Evolutionary conservation across 2,888 invertebrate species (phyloP), one percentile per base, ranked within the genome.

Genomic region (Carterocephalus palaemon): DNA sequence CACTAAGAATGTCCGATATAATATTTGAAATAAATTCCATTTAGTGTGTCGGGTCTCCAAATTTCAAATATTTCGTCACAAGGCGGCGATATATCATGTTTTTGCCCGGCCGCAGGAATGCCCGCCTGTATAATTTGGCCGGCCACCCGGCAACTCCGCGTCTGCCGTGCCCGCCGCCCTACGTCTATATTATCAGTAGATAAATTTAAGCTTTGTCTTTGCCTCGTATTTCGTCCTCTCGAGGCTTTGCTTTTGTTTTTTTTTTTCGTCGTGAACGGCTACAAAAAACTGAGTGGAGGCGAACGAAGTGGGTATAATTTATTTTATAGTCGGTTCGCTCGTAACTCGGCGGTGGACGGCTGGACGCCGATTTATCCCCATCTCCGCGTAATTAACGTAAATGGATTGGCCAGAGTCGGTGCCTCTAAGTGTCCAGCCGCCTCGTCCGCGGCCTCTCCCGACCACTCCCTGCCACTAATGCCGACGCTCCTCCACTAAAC

Each of bases 171-270:
- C 67, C 75, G 73, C 77, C 78, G 76, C 74, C 80, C 81, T 83
- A 84, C 84, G 84, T 85, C 86, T 86, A 86, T 83, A 86, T 86
- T 85, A 86, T 86, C 86, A 84, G 85, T 86, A 85, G 85, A 86
- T 86, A 86, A 84, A 84, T 86, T 85, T 79, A 76, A 81, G 82
- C 84, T 83, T 84, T 85, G 86, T 86, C 86, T 86, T 85, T 85
- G 84, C 80, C 77, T 85, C 84, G 82, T 84, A 85, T 84, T 83
- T 85, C 84, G 86, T 84, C 81, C 82, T 83, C 80, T 78, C 74
- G 73, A 82, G 73, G 78, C 79, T 81, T 81, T 67, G 73, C 80
- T 80, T 84, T 85, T 81, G 74, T 80, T 75, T 75, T 75, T 77
- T 79, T 74, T 74, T 70, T 70, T 73, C 67, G 68, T 70, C 67